Conservation (phyloP, 2,888 invertebrate species). For the Lampropteryx suffumata region DNA sequence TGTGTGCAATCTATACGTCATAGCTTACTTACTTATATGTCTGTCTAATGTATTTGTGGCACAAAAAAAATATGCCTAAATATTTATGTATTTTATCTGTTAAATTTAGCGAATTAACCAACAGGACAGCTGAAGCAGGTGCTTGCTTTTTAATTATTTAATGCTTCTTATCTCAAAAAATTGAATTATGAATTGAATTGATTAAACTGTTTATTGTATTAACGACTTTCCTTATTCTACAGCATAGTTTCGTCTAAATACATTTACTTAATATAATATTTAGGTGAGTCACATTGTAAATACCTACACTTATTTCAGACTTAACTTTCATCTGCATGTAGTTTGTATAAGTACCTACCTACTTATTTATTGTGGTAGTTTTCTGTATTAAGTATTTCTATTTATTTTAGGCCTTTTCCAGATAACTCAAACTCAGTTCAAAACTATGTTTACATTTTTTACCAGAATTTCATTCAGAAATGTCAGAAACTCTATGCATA, state of each 20-base stretch:
- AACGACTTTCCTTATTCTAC: conserved; percentile 15
- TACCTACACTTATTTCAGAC: conserved; percentile 1
- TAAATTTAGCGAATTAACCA: no score
- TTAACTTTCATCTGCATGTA: conserved; percentile 7
- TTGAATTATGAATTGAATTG: conserved; percentile 7
- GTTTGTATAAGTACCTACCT: background rate
- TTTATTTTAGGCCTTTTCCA: no score
- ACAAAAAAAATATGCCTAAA: conserved; percentile 2
- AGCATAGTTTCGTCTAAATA: conserved; percentile 4
- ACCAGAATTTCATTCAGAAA: no score
- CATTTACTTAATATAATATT: background rate
- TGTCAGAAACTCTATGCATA: no score
- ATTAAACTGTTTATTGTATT: conserved; percentile 12
- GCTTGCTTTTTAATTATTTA: conserved; percentile 6
- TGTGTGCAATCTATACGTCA: no score
- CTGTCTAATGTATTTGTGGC: conserved; percentile 1
- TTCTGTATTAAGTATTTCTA: background rate
- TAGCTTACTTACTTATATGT: no score
- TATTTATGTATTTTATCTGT: no score
- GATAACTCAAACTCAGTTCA: no score
- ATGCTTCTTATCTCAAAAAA: conserved; percentile 11
- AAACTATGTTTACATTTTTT: no score
- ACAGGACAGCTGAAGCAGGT: conserved; percentile 1
- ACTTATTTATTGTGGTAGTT: background rate
- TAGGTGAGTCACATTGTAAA: conserved; percentile 21